Conservation (phyloP, 2,113 vertebrate species). For the Festucalex cinctus region DNA sequence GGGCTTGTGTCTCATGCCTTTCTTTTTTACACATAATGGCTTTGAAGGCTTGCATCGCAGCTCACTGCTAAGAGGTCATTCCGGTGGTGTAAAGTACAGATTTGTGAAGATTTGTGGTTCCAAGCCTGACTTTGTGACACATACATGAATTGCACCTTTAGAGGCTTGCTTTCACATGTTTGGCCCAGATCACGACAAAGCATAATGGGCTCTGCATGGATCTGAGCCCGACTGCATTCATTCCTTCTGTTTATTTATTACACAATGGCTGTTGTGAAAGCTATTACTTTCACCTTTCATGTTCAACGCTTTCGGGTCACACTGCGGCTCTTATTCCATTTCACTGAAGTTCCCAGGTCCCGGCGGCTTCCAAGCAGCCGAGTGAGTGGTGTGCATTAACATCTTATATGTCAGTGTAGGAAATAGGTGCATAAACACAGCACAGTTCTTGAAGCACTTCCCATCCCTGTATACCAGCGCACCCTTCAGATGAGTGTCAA, state of each 20-base stretch:
- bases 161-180: conserved; percentile 18
- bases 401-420: conserved; percentile 35
- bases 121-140: no score
- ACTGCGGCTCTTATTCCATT: conserved; percentile 38
- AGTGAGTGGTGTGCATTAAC: conserved; percentile 42
- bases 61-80: conserved; percentile 35
- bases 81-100: conserved; percentile 28
- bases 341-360: conserved; percentile 34
- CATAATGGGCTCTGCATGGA: conserved; percentile 21
- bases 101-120: conserved; percentile 11
- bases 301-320: conserved; percentile 52
- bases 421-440: conserved; percentile 58
- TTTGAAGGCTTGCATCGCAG: conserved; percentile 31
- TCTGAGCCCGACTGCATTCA: conserved; percentile 39
- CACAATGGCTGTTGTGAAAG: conserved; percentile 51
- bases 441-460: conserved; percentile 69
- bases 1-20: conserved; percentile 47
- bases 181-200: conserved; percentile 26
- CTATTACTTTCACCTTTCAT: conserved; percentile 60
- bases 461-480: conserved; percentile 67
- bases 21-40: conserved; percentile 53
- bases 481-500: conserved; percentile 69
- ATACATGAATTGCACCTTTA: no score
- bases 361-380: conserved; percentile 47
- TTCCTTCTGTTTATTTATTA: conserved; percentile 65